Base-by-base conservation (phyloP, 2,888 invertebrate species). In the Agrochola lychnidis region DNA sequence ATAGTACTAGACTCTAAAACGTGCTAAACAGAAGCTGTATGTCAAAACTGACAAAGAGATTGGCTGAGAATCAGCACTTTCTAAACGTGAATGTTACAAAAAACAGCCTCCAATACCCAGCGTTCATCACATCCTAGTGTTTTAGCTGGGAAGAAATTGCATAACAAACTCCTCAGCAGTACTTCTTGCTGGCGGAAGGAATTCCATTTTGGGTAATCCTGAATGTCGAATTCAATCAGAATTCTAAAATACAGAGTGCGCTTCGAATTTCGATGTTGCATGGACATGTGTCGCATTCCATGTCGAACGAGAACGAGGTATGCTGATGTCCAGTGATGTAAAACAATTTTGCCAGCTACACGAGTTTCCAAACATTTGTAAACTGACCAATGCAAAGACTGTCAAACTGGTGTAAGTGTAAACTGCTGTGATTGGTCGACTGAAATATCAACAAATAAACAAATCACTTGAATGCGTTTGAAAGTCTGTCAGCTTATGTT, bases 291-390 rank as follows among this genome's bases (percentile, higher is more conserved):
- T 36, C 45, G 25, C 22, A 16, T 42, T n/a, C 16, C 30, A 16
- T 51, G 7, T 30, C 48, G 40, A 51, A 10, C 66, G 25, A 30
- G 51, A 22, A 19, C 22, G 22, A n/a, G 12, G 10, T 30, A 42
- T 74, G 30, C 1, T 51, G 6, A 53, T 61, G 4, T 36, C 19
- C 36, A 70, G 45, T 70, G 68, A 48, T 9, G n/a, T 70, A 70
- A 48, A 19, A 7, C 19, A 5, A 70, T 70, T 25, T 40, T 25
- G 7, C 19, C 51, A 25, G 70, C 25, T 22, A 40, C 48, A 51
- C 36, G 19, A 40, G 48, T 30, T 69, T 9, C 19, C 69, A 4
- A 14, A 22, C 22, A 48, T 51, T 51, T 30, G 45, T 66, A 30
- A 7, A 22, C 48, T 22, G 22, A 67, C 48, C 30, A 67, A 22